phyloP scores from a whole-genome alignment of 2,888 invertebrate species.

The Tiliacea citrago region DNA sequence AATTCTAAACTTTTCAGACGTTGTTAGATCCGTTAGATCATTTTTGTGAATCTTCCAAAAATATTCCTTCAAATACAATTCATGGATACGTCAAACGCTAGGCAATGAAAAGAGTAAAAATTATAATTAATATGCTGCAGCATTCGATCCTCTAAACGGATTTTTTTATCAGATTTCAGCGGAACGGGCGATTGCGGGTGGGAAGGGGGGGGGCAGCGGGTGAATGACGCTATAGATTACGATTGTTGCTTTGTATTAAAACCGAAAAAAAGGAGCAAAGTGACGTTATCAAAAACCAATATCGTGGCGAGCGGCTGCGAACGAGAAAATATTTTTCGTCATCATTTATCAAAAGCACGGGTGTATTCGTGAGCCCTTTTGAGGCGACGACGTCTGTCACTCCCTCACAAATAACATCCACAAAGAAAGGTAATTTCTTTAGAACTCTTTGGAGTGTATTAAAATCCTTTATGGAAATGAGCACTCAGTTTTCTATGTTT shows the following conservation, averaged over 20 bases:
- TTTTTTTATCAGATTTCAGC: constrained; percentile 54
- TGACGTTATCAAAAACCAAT: constrained; percentile 75
- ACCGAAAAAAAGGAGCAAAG: constrained; percentile 67
- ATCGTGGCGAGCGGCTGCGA: constrained; percentile 59
- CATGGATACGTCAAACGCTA: constrained; percentile 16
- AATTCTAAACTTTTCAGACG: not conserved
- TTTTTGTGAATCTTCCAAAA: not conserved
- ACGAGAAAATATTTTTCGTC: constrained; percentile 67
- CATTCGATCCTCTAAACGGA: constrained; percentile 52
- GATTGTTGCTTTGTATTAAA: constrained; percentile 67
- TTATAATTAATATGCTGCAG: constrained; percentile 47
- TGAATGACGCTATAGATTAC: constrained; percentile 60
- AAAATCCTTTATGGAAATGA: constrained; percentile 67
- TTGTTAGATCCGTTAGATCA: constrained; percentile 14
- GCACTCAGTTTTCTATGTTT: constrained; percentile 55
- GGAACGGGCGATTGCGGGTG: constrained; percentile 5
- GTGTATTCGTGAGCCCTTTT: constrained; percentile 66
- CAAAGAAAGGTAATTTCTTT: constrained; percentile 74
- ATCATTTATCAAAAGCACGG: constrained; percentile 74
- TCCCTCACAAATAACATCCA: constrained; percentile 60
- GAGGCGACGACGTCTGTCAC: constrained; percentile 67
- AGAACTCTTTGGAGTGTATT: constrained; percentile 68
- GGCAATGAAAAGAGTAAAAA: constrained; percentile 43
- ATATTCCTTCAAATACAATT: constrained; percentile 10
- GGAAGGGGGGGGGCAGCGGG: constrained; percentile 6